Evolutionary conservation across 2,888 invertebrate species (phyloP), one percentile per base, ranked within the genome.

Genomic region (Drosophila kuntzei): DNA sequence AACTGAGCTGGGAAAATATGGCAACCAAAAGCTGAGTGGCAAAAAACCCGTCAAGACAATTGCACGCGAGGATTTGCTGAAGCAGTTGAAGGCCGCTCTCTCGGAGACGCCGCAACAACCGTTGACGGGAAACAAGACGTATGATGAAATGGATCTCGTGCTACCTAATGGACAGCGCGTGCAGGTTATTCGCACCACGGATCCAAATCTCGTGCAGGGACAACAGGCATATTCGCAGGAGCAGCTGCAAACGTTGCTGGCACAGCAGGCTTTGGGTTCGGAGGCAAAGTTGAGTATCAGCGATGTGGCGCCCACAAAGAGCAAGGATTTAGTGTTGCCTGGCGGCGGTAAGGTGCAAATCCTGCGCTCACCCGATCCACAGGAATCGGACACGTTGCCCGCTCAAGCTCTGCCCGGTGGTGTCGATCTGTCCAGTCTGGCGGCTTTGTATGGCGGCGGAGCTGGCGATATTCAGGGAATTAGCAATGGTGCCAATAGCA

Each of bases 291-390:
- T 90, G 1, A 89, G 84, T 12, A 54, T 90, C 0, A 77, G 72
- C 5, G 91, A 89, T 62, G 87, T 92, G 9, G 88, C 91, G 1
- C 92, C 92, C 2, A 78, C 77, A 32, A 81, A 79, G 20, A 95
- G 95, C 0, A 93, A 96, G 46, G 96, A 96, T 90, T 94, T 96
- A 25, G 94, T 95, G 7, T 89, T 96, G 32, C 94, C 94, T 0
- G 95, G 95, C 68, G 96, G 96, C 0, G 95, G 96, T 84, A 96
- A 95, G 87, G 94, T 96, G 43, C 96, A 96, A 93, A 94, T 95
- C 0, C 93, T 95, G 47, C 94, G 94, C 80, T 95, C 95, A 0
- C 94, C 94, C 3, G 95, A 95, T 90, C 95, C 95, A 1, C 94
- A 94, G 78, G 91, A 95, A 25, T 75, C 84, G 3, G 81, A 86